Evolutionary conservation across 2,888 invertebrate genomes (phyloP).

Genomic region (Conistra vaccinii): DNA sequence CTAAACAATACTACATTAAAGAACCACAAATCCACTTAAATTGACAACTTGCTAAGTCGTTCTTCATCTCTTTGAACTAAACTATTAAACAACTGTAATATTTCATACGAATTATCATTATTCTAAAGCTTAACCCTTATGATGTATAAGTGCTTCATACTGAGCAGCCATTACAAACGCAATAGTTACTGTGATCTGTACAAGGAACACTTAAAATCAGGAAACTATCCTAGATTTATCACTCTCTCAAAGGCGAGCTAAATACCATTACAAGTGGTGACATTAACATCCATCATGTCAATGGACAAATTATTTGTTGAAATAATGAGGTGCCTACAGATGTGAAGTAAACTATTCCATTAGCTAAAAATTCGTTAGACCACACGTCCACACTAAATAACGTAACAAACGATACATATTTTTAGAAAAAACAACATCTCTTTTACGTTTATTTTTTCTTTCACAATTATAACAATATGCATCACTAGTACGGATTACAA

Average conservation of each 20-base stretch:
- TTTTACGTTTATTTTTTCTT: conserved; percentile 37
- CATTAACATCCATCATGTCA: conserved; percentile 80
- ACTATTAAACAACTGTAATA: conserved; percentile 46
- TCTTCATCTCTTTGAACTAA: conserved; percentile 45
- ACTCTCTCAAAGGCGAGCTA: conserved; percentile 79
- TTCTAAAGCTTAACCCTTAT: conserved; percentile 33
- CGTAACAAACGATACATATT: conserved; percentile 60
- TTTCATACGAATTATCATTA: conserved; percentile 49
- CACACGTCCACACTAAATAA: conserved; percentile 67
- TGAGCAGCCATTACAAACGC: conserved; percentile 42
- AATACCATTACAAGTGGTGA: conserved; percentile 77
- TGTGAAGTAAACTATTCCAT: conserved; percentile 69
- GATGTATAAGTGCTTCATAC: conserved; percentile 33
- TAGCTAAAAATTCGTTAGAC: conserved; percentile 64
- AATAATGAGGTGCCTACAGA: conserved; percentile 76
- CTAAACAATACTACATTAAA: not conserved
- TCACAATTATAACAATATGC: conserved; percentile 40
- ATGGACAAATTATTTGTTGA: conserved; percentile 80
- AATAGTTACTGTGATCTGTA: conserved; percentile 56
- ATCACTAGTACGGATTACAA: conserved; percentile 55
- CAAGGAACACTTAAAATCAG: conserved; percentile 72
- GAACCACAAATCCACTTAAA: conserved; percentile 24
- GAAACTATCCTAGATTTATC: conserved; percentile 79
- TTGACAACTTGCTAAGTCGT: conserved; percentile 36
- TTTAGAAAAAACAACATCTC: conserved; percentile 54